A percentile compares a stretch with the other conserved stretches of the same genome.
Conservation (phyloP, 2,113 vertebrate species). For the Mus pahari region DNA sequence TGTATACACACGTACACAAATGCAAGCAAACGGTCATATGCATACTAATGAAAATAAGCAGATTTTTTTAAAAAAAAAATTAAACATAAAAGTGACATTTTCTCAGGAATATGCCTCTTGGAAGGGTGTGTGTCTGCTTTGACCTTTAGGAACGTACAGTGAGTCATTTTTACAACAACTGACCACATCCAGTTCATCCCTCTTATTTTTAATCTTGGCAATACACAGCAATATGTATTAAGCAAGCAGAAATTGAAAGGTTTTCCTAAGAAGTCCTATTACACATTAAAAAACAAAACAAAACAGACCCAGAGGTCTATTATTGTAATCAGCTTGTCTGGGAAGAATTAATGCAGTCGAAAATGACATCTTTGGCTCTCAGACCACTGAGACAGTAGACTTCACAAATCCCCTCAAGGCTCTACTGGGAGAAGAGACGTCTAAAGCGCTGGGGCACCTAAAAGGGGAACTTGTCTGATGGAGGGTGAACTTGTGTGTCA, state of each 20-base stretch:
- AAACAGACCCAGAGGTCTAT: neutral
- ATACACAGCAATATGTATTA: neutral
- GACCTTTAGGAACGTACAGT: conserved; percentile 19
- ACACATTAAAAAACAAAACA: neutral
- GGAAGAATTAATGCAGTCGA: no score
- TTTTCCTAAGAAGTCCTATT: conserved; percentile 51
- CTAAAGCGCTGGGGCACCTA: neutral
- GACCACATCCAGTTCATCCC: neutral
- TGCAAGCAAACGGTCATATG: neutral
- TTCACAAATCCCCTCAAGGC: neutral
- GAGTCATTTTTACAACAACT: neutral
- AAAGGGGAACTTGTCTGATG: no score
- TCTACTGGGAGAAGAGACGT: neutral
- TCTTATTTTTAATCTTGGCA: conserved; percentile 32
- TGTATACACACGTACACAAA: neutral
- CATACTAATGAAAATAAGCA: neutral
- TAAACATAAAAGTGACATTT: neutral
- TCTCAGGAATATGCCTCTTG: conserved; percentile 9
- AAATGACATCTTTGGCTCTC: neutral
- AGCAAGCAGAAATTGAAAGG: neutral
- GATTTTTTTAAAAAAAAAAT: neutral
- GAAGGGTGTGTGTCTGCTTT: neutral
- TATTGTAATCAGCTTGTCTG: no score
- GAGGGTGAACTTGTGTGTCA: neutral
- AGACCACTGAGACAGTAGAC: neutral